phyloP scores from a whole-genome alignment of 2,797 vertebrate genomes.

The Hyperoplus lanceolatus region DNA sequence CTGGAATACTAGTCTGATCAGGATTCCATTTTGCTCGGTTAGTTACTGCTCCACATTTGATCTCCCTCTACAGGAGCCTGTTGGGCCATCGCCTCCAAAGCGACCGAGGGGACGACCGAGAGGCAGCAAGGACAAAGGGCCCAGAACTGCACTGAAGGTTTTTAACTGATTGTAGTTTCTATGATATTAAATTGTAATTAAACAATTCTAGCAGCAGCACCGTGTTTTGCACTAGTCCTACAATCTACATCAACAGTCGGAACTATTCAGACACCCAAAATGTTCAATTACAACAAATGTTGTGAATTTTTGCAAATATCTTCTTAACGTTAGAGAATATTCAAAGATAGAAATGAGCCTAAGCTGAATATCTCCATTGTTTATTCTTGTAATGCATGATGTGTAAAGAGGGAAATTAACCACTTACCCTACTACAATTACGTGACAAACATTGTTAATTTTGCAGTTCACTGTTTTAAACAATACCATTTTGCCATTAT shows the following conservation, averaged over 20 bases:
- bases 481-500: background rate
- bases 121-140: conserved; percentile 88
- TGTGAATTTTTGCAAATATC: background rate
- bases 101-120: conserved; percentile 87
- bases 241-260: background rate
- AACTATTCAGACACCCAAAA: background rate
- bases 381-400: no score
- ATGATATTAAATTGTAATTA: background rate
- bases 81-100: conserved; percentile 84
- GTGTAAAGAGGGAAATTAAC: no score
- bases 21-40: background rate
- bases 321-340: background rate
- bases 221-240: background rate
- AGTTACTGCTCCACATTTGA: conserved; percentile 19
- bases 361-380: background rate
- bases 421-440: background rate
- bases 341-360: background rate
- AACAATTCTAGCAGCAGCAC: background rate
- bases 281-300: background rate
- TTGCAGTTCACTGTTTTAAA: background rate
- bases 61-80: conserved; percentile 78
- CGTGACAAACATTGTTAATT: background rate
- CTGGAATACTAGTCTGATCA: no score
- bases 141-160: conserved; percentile 81
- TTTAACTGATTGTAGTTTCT: conserved; percentile 18